Base-by-base conservation (phyloP, 2,797 vertebrate genomes). In the Labeo calbasu region DNA sequence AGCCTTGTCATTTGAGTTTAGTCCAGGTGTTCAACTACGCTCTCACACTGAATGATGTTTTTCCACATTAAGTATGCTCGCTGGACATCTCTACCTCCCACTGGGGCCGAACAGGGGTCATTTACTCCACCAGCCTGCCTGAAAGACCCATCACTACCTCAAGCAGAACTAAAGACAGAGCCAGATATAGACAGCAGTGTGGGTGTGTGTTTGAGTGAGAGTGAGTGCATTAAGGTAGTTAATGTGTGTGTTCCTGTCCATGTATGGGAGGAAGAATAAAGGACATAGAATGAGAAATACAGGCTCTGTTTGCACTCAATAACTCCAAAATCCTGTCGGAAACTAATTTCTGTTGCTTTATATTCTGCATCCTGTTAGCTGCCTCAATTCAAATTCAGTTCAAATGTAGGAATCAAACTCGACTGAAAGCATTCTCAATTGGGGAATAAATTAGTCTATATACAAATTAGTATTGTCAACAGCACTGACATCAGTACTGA, bases 1-100 rank as follows among this genome's bases (percentile, higher is more conserved):
- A 68, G 51, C 51, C 12, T 36, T 48, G 13, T 36, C 43, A 40
- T 25, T 68, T 48, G 32, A 19, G 28, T 59, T 66, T 32, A 68
- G 32, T 25, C 69, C 61, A 77, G 59, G 46, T 76, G 61, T 77
- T 28, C 40, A 23, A 13, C 43, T 53, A 66, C 25, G 81, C 50
- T 55, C 12, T n/a, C 61, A 25, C 25, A 51, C 63, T 63, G 51
- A 28, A 51, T 55, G 46, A 23, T 19, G 28, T 32, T 57, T 86
- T 85, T 88, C 86, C 87, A 82, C 51, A 76, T 85, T 51, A 77
- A 84, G 75, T 77, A 21, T 55, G 21, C 9, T 73, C 46, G 21
- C 40, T 73, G 81, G 15, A 14, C 36, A 83, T 69, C 77, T 82
- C 76, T 53, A 55, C 0, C 10, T 70, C 77, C 82, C 43, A 84